A percentile compares a stretch with the other conserved stretches of the same genome.
These are phyloP conservation scores for Galagoides demidoff DNA, from an alignment of 2,797 vertebrate genomes.

Conservation along the genomic window DNA sequence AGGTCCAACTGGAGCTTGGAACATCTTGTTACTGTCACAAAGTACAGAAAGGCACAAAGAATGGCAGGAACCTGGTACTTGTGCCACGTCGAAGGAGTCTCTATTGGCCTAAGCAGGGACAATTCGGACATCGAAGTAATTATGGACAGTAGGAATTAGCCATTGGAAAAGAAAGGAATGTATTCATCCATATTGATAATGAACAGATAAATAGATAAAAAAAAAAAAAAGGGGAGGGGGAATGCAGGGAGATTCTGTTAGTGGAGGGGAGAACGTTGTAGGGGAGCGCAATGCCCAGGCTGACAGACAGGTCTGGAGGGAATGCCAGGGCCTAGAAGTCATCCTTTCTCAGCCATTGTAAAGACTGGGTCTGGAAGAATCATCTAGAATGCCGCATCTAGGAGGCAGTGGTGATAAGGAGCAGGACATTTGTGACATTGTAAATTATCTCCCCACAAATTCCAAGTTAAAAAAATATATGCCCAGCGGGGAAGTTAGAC, in stretches of 20 bases:
- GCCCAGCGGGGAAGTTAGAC: not conserved
- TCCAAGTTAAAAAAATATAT: not conserved
- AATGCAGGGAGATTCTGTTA: not conserved
- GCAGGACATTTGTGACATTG: not conserved
- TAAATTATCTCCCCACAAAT: not conserved
- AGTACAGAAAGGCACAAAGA: not conserved
- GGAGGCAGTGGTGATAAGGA: not conserved
- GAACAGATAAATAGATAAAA: no score
- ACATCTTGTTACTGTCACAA: not conserved
- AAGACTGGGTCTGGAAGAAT: no score
- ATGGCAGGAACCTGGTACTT: not conserved
- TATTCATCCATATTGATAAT: not conserved
- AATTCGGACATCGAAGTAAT: not conserved
- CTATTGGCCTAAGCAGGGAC: not conserved
- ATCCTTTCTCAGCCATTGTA: not conserved
- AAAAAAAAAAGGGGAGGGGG: not conserved
- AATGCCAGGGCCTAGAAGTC: not conserved
- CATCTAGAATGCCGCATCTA: not conserved
- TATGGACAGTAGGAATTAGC: not conserved
- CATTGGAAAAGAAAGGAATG: not conserved
- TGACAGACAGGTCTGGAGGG: fast-evolving
- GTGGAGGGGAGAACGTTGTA: no score
- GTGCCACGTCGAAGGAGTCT: not conserved
- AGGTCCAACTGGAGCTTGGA: not conserved
- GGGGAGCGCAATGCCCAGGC: not conserved